These are phyloP conservation scores for Chymomyza fuscimana DNA, from an alignment of 2,888 invertebrate species.

Conservation along the genomic window DNA sequence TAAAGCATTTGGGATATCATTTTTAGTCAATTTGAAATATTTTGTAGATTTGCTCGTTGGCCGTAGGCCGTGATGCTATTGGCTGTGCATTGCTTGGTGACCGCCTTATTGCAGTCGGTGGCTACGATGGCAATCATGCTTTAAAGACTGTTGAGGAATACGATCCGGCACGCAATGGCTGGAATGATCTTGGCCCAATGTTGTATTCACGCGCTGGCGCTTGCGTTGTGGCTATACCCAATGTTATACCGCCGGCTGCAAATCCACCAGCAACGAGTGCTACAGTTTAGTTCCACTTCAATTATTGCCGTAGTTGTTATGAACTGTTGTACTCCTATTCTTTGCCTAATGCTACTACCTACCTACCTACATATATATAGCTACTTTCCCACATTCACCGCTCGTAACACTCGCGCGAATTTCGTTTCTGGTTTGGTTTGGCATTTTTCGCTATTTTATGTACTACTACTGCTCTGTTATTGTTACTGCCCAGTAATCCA, in stretches of 20 bases:
- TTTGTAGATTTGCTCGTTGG: conserved; percentile 85
- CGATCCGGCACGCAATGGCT: conserved; percentile 90
- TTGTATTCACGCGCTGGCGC: conserved; percentile 93
- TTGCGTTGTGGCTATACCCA: conserved; percentile 87
- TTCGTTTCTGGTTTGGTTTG: neutral
- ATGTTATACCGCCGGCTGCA: conserved; percentile 77
- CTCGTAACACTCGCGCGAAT: neutral
- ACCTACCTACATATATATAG: neutral
- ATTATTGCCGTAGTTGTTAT: conserved; percentile 36
- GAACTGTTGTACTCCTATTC: neutral
- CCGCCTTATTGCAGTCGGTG: conserved; percentile 89
- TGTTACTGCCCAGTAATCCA: conserved; percentile 9
- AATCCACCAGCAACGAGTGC: conserved; percentile 75
- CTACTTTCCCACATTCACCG: neutral
- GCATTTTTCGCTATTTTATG: neutral
- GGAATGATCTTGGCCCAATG: conserved; percentile 88
- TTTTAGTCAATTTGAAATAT: conserved; percentile 47
- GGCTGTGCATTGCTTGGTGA: conserved; percentile 91
- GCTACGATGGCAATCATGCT: conserved; percentile 94
- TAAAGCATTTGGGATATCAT: neutral
- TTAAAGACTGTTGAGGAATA: conserved; percentile 93
- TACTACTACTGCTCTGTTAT: neutral
- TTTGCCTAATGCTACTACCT: neutral
- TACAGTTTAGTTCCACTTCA: conserved; percentile 77
- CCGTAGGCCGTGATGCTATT: conserved; percentile 92